phyloP scores from a whole-genome alignment of 2,113 vertebrate species.

The Hippopotamus amphibius region DNA sequence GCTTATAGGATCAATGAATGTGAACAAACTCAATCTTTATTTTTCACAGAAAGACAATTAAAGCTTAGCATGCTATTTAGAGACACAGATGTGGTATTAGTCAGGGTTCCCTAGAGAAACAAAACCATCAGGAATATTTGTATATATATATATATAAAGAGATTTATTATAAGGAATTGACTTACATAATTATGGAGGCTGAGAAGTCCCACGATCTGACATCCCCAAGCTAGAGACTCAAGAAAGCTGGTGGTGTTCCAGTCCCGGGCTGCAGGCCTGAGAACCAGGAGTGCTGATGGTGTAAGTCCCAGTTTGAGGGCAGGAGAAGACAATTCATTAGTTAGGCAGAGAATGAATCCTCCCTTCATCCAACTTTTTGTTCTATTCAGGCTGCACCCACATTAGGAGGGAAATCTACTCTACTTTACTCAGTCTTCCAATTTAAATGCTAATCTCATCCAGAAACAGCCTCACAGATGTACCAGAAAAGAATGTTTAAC shows the following conservation, averaged over 20 bases:
- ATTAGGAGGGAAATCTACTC: neutral
- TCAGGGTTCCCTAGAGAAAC: neutral
- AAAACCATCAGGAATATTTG: neutral
- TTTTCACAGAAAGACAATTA: neutral
- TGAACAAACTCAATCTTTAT: neutral
- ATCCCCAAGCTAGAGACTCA: neutral
- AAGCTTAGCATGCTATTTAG: neutral
- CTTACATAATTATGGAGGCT: neutral
- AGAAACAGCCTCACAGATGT: neutral
- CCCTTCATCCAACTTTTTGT: neutral
- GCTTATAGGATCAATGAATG: neutral
- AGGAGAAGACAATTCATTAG: neutral
- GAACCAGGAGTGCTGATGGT: rapidly evolving
- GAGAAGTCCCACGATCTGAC: neutral
- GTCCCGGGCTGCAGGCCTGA: neutral
- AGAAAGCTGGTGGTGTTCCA: neutral
- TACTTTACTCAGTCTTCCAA: neutral
- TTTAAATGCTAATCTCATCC: neutral
- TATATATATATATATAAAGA: neutral
- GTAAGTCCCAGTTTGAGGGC: neutral
- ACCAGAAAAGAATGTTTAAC: neutral
- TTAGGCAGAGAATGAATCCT: neutral
- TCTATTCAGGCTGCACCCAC: neutral
- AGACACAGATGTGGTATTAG: neutral
- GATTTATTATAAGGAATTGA: neutral